Percentiles rank a stretch among this genome's conserved stretches.
Conservation (phyloP, 2,113 vertebrate species). For the Saimiri boliviensis region DNA sequence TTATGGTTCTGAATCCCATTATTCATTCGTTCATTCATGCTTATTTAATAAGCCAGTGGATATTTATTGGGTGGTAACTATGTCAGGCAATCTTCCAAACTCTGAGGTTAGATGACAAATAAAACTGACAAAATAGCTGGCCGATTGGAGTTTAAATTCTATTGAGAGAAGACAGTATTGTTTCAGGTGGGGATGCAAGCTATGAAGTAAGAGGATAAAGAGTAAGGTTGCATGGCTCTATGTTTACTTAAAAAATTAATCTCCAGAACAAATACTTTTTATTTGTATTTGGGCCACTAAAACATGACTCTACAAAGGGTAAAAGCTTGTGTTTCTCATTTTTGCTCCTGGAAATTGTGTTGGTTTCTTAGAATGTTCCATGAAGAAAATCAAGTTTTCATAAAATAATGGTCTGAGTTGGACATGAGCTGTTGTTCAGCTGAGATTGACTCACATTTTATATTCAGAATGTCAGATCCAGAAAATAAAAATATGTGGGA, state of each 20-base stretch:
- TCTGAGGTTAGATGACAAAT: not conserved
- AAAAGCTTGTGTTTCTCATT: not conserved
- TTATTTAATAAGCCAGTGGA: not conserved
- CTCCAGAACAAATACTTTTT: not conserved
- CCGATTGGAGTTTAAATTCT: not conserved
- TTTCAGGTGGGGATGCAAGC: not conserved
- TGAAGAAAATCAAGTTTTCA: not conserved
- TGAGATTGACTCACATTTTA: not conserved
- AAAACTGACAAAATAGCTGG: not conserved
- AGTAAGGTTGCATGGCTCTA: not conserved
- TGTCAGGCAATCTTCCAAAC: not conserved
- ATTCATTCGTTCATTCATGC: not conserved
- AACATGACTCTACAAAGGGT: not conserved
- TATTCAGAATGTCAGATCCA: not conserved
- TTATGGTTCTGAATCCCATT: not conserved
- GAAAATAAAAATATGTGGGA: not conserved
- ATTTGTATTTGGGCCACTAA: not conserved
- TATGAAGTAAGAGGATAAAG: not conserved
- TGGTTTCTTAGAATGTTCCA: not conserved
- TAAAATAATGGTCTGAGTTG: not conserved
- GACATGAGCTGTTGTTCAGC: not conserved
- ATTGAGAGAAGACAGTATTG: not conserved
- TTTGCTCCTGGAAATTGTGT: not conserved
- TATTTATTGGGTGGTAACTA: not conserved
- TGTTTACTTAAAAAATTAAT: slow-evolving; percentile 1